Evolutionary conservation across 2,113 vertebrate genomes (phyloP).

Genomic region (Mustela lutreola): DNA sequence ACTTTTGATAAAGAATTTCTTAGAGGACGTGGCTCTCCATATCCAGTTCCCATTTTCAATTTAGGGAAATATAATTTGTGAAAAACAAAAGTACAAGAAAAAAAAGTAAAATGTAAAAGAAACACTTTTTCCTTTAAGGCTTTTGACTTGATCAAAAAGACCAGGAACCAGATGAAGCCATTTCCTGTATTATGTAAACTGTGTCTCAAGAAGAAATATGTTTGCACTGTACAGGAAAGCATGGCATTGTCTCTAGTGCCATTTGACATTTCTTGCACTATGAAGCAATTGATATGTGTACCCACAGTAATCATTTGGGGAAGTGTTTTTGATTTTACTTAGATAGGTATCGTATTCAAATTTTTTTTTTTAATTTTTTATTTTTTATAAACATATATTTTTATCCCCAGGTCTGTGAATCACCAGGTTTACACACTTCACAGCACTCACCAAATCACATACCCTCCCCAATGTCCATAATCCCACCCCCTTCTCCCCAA

Average conservation of each 20-base stretch:
- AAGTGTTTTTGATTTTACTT: conserved; percentile 82
- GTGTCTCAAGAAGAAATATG: conserved; percentile 49
- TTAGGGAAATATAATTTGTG: conserved; percentile 74
- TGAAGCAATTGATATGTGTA: conserved; percentile 64
- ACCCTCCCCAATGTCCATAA: too few relatives aligned
- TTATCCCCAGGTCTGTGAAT: too few relatives aligned
- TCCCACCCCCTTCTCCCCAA: too few relatives aligned
- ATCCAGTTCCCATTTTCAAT: conserved; percentile 65
- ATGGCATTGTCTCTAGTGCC: conserved; percentile 38
- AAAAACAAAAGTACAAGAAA: conserved; percentile 72
- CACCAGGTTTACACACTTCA: too few relatives aligned
- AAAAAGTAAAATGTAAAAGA: conserved; percentile 73
- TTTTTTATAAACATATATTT: too few relatives aligned
- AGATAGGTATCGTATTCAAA: conserved; percentile 78
- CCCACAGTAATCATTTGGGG: conserved; percentile 72
- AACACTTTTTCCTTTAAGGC: conserved; percentile 78
- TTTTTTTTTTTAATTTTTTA: too few relatives aligned
- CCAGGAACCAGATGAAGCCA: conserved; percentile 78
- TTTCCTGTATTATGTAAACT: conserved; percentile 70
- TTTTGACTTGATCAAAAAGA: conserved; percentile 77
- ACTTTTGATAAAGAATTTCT: conserved; percentile 47
- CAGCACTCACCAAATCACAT: too few relatives aligned
- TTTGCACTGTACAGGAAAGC: conserved; percentile 72
- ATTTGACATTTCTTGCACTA: conserved; percentile 58
- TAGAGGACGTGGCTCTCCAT: background rate